phyloP scores from a whole-genome alignment of 2,888 invertebrate genomes.

The Scaptomyza reducta region DNA sequence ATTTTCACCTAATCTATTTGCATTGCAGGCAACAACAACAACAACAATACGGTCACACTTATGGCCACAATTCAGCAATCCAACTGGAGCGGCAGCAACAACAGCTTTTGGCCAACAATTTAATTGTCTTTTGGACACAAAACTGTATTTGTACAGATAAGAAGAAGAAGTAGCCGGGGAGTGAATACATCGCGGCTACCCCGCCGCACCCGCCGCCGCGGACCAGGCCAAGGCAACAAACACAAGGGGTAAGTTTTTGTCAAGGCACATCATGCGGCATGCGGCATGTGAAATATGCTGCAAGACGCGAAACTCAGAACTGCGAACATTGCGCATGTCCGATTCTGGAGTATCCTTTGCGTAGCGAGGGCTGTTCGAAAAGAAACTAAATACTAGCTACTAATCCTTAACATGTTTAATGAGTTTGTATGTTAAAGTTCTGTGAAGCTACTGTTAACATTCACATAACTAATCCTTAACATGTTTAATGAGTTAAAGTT shows the following conservation, averaged over 20 bases:
- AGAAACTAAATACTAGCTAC: not conserved
- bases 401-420: not conserved
- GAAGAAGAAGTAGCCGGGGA: slow-evolving; percentile 28
- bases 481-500: not conserved
- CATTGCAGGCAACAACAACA: slow-evolving; percentile 22
- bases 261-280: slow-evolving; percentile 15
- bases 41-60: slow-evolving; percentile 42
- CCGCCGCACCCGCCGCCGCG: not conserved
- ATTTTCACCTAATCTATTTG: slow-evolving; percentile 47
- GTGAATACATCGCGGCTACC: not conserved
- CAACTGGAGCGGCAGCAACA: slow-evolving; percentile 38
- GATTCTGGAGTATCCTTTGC: slow-evolving; percentile 11
- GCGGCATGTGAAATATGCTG: slow-evolving; percentile 27
- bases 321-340: slow-evolving; percentile 57
- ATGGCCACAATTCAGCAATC: slow-evolving; percentile 44
- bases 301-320: slow-evolving; percentile 17
- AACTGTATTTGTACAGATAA: slow-evolving; percentile 48
- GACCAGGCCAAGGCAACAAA: slow-evolving; percentile 4
- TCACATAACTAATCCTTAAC: not conserved
- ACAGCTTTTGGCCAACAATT: slow-evolving; percentile 53
- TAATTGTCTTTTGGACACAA: slow-evolving; percentile 56
- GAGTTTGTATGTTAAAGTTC: not conserved
- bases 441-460: not conserved
- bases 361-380: slow-evolving; percentile 23
- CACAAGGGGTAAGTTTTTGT: slow-evolving; percentile 51